A percentile compares a stretch with the other conserved stretches of the same genome.
phyloP scores from a whole-genome alignment of 2,797 vertebrate species.

The Zalophus californianus region DNA sequence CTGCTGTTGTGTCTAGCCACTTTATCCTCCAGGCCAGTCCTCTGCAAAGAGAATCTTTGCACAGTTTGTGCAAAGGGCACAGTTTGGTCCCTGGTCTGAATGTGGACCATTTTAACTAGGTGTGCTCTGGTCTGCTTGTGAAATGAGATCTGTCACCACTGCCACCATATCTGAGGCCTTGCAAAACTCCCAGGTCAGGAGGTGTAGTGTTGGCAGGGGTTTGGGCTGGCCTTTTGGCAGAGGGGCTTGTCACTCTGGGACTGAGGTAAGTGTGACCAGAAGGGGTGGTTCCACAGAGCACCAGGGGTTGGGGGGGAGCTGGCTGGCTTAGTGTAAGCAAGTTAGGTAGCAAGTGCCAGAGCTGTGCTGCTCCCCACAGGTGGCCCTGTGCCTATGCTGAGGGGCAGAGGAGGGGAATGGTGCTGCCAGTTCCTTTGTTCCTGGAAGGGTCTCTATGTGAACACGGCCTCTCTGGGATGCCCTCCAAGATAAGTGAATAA shows the following conservation, averaged over 20 bases:
- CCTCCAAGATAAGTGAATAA: background rate
- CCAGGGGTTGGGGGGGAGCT: too few species aligned
- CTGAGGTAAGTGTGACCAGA: background rate
- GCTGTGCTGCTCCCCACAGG: background rate
- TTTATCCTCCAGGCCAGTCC: too few species aligned
- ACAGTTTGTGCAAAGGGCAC: too few species aligned
- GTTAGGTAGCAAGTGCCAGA: background rate
- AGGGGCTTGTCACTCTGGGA: background rate
- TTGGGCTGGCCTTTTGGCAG: background rate
- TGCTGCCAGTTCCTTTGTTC: background rate
- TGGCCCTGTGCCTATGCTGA: background rate
- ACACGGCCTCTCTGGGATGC: background rate
- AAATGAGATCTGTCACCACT: background rate
- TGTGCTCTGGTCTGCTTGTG: too few species aligned
- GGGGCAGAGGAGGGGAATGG: background rate
- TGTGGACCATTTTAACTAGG: too few species aligned
- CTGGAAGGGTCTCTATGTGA: background rate
- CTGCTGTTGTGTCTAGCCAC: too few species aligned
- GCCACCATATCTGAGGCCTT: background rate
- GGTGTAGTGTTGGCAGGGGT: background rate
- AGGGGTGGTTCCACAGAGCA: background rate
- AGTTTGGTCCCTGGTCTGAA: too few species aligned
- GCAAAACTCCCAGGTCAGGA: background rate
- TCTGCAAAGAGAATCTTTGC: too few species aligned
- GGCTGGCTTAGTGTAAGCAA: background rate